phyloP scores from a whole-genome alignment of 1,140 invertebrate genomes.

The Sycophaga agraensis region DNA sequence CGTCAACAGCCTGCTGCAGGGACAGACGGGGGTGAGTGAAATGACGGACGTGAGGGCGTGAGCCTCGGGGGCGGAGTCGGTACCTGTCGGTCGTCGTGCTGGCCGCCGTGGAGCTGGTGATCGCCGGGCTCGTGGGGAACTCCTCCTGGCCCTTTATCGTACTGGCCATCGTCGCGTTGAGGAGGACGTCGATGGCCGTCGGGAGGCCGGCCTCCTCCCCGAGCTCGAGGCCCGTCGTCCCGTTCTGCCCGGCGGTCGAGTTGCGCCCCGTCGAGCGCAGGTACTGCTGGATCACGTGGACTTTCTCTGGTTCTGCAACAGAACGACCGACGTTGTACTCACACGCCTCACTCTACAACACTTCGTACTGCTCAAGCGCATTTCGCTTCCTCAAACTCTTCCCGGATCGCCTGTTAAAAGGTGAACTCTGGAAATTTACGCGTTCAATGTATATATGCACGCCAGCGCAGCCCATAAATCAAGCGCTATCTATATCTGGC shows the following conservation, averaged over 20 bases:
- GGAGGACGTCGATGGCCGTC: constrained; percentile 28
- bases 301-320: constrained; percentile 49
- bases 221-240: constrained; percentile 24
- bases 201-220: neutral
- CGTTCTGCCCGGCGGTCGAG: constrained; percentile 32
- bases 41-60: too few relatives aligned
- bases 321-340: too few relatives aligned
- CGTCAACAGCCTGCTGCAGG: too few relatives aligned
- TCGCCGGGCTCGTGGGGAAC: constrained; percentile 28
- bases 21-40: too few relatives aligned
- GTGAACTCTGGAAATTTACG: too few relatives aligned
- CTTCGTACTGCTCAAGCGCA: too few relatives aligned
- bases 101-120: constrained; percentile 3
- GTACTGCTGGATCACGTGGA: constrained; percentile 55
- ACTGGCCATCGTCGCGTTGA: constrained; percentile 29
- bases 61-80: constrained; percentile 24
- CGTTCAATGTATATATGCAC: too few relatives aligned
- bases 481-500: too few relatives aligned
- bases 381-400: too few relatives aligned
- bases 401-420: too few relatives aligned
- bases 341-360: too few relatives aligned
- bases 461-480: too few relatives aligned
- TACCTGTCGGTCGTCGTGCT: neutral
- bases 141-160: constrained; percentile 31
- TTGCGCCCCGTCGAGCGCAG: constrained; percentile 45